Conservation (phyloP, 2,888 invertebrate species). For the Rugalucina vietnamica region DNA sequence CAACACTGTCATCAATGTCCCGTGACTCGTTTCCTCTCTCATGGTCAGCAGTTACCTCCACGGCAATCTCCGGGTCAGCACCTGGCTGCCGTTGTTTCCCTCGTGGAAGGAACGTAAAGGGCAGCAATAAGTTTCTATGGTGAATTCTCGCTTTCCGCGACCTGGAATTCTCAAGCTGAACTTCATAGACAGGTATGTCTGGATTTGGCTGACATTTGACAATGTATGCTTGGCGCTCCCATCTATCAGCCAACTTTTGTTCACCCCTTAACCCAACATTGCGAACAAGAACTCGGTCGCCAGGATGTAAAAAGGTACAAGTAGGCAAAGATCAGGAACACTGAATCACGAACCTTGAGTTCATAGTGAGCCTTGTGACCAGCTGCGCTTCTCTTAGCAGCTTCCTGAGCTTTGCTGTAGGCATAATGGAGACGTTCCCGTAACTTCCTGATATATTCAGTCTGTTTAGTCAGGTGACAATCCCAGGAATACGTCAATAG, state of each 20-base stretch:
- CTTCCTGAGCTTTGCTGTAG: background rate
- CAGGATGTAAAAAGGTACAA: too few species aligned
- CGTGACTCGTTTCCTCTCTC: too few species aligned
- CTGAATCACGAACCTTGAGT: too few species aligned
- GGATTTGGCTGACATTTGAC: background rate
- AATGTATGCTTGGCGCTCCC: background rate
- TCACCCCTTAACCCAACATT: background rate
- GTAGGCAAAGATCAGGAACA: too few species aligned
- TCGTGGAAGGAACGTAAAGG: too few species aligned
- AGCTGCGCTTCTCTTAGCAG: background rate
- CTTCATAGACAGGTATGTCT: background rate
- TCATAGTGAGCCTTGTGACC: background rate
- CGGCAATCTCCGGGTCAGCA: too few species aligned
- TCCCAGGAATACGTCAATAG: background rate
- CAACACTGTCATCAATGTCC: too few species aligned
- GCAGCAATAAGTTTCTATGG: too few species aligned
- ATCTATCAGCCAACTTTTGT: background rate
- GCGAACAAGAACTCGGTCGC: background rate
- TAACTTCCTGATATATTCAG: background rate
- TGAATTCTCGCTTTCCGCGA: too few species aligned
- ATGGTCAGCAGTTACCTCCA: too few species aligned
- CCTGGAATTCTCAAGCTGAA: too few species aligned
- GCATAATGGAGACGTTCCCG: background rate
- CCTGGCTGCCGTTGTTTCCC: too few species aligned
- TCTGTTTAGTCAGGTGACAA: constrained; percentile 1